Evolutionary conservation across 2,113 vertebrate species (phyloP).

Genomic region (Laticauda laticaudata): DNA sequence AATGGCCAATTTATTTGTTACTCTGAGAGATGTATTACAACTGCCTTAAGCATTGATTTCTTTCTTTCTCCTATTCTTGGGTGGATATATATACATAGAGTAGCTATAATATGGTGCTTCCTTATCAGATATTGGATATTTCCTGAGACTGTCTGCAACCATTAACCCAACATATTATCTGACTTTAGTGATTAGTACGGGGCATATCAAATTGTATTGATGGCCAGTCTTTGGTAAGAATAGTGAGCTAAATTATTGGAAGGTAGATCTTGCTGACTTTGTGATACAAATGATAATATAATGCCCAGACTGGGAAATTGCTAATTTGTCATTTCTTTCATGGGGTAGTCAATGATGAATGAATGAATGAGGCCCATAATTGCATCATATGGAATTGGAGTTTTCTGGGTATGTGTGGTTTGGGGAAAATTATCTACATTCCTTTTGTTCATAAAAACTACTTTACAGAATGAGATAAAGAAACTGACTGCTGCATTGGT

Average conservation of each 20-base stretch:
- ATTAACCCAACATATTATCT: slow-evolving; percentile 87
- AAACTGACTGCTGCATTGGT: background rate
- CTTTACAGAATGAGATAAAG: background rate
- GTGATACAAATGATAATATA: slow-evolving; percentile 83
- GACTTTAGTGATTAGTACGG: slow-evolving; percentile 83
- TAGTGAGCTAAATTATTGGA: slow-evolving; percentile 74
- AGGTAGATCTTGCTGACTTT: slow-evolving; percentile 81
- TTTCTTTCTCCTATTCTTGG: slow-evolving; percentile 69
- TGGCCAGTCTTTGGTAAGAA: slow-evolving; percentile 69
- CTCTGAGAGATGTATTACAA: slow-evolving; percentile 75
- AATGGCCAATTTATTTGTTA: slow-evolving; percentile 82
- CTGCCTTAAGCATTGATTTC: slow-evolving; percentile 79
- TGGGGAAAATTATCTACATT: slow-evolving; percentile 30
- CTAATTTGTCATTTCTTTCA: slow-evolving; percentile 86
- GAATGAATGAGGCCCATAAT: slow-evolving; percentile 68
- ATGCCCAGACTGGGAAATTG: slow-evolving; percentile 69
- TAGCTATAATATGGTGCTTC: slow-evolving; percentile 69
- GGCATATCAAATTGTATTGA: slow-evolving; percentile 79
- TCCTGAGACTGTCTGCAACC: slow-evolving; percentile 76
- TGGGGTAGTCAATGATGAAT: slow-evolving; percentile 66
- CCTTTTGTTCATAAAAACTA: slow-evolving; percentile 56
- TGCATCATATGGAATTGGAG: slow-evolving; percentile 48
- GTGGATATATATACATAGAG: slow-evolving; percentile 65
- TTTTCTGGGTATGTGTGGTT: slow-evolving; percentile 47
- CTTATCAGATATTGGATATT: slow-evolving; percentile 85